Conservation (phyloP, 2,797 vertebrate species). For the Hippopotamyrus pictus region DNA sequence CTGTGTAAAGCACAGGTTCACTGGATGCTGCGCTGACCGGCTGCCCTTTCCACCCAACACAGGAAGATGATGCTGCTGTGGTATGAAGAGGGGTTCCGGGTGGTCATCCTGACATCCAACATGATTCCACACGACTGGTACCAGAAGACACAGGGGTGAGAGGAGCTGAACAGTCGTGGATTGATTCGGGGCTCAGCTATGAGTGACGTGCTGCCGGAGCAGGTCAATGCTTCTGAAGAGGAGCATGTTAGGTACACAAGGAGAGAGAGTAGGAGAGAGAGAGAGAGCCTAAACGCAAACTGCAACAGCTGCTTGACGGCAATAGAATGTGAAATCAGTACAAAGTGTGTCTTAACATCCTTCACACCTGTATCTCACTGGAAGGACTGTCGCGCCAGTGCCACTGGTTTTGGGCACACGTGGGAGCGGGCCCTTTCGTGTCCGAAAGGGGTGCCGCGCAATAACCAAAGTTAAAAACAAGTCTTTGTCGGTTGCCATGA, state of each 20-base stretch:
- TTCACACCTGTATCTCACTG: background rate
- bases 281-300: background rate
- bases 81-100: constrained; percentile 90
- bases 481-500: constrained; percentile 39
- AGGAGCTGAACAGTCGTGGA: background rate
- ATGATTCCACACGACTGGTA: constrained; percentile 92
- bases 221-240: background rate
- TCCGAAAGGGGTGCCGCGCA: constrained; percentile 19
- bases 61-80: constrained; percentile 97
- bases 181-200: background rate
- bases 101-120: constrained; percentile 90
- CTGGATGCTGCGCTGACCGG: background rate
- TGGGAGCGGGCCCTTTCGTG: constrained; percentile 22
- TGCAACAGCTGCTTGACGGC: background rate
- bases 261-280: background rate
- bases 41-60: background rate
- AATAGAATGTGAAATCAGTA: background rate
- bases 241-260: background rate
- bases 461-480: constrained; percentile 23
- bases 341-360: too few relatives aligned
- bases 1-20: background rate
- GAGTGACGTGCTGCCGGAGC: background rate
- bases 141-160: constrained; percentile 96
- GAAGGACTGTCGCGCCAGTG: background rate
- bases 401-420: constrained; percentile 11